Conservation (phyloP, 53 echinoderm and acorn worm genomes). For the Astropecten irregularis region DNA sequence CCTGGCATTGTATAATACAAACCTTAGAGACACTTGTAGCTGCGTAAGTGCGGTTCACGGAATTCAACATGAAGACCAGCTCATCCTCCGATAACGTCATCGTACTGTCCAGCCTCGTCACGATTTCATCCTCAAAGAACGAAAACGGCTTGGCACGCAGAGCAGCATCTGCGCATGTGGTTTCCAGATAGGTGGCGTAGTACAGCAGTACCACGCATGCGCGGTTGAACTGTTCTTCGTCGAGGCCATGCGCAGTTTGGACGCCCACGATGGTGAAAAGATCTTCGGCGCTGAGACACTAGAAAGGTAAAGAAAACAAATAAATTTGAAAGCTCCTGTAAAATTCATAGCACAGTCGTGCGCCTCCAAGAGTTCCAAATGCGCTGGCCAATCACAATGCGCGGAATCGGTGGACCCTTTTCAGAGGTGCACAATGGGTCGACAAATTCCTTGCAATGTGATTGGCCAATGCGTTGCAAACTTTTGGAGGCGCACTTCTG, state of each 20-base stretch:
- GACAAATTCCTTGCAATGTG: no score
- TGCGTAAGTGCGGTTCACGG: no score
- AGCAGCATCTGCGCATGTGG: slow-evolving; percentile 30
- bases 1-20: no score
- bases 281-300: slow-evolving; percentile 32
- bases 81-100: slow-evolving; percentile 60
- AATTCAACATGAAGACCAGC: slow-evolving; percentile 61
- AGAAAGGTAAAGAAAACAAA: background rate
- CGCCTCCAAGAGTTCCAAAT: no score
- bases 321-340: background rate
- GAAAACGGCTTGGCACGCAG: background rate
- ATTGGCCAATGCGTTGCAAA: no score
- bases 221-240: slow-evolving; percentile 53
- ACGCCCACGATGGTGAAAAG: slow-evolving; percentile 55
- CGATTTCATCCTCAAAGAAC: background rate
- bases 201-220: slow-evolving; percentile 65
- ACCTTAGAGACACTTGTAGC: no score
- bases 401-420: no score
- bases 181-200: slow-evolving; percentile 44
- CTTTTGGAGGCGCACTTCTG: no score
- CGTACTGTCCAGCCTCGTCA: background rate
- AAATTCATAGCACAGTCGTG: background rate
- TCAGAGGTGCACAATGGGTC: no score
- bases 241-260: slow-evolving; percentile 50
- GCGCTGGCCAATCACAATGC: no score